Evolutionary conservation across 2,888 invertebrate genomes (phyloP).

Genomic region (Clistopyga incitator): DNA sequence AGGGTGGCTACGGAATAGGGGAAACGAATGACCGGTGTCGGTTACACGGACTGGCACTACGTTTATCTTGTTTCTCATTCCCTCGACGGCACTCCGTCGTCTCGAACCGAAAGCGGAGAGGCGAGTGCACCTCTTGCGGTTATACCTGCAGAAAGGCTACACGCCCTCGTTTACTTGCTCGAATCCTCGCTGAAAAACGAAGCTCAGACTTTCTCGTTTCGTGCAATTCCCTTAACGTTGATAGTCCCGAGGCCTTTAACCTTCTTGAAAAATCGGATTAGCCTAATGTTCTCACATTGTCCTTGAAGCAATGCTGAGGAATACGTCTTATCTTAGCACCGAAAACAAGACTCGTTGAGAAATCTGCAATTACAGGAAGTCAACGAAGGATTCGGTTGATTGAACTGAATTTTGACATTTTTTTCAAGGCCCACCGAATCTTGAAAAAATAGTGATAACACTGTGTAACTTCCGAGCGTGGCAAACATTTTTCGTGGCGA

Average conservation of each 20-base stretch:
- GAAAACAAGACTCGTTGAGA: too few relatives aligned
- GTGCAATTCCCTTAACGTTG: conserved; percentile 6
- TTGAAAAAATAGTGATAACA: too few relatives aligned
- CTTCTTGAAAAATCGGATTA: neutral
- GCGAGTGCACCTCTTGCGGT: conserved; percentile 64
- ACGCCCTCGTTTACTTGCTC: neutral
- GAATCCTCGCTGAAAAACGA: conserved; percentile 13
- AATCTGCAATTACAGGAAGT: too few relatives aligned
- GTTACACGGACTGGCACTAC: conserved; percentile 82
- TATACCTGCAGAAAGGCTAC: conserved; percentile 26
- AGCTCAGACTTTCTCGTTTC: conserved; percentile 8
- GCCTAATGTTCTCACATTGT: neutral
- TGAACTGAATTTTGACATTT: too few relatives aligned
- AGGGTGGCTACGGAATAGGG: conserved; percentile 77
- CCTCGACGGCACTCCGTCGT: conserved; percentile 44
- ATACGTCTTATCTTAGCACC: neutral
- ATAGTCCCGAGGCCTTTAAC: conserved; percentile 11
- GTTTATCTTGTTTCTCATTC: conserved; percentile 60
- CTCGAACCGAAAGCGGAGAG: conserved; percentile 43
- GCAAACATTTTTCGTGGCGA: too few relatives aligned
- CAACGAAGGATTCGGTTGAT: too few relatives aligned
- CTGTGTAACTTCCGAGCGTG: too few relatives aligned
- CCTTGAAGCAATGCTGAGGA: neutral
- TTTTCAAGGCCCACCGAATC: too few relatives aligned
- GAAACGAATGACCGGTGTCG: conserved; percentile 82